Evolutionary conservation across 1,140 invertebrate species (phyloP), one percentile per base, ranked within the genome.

Genomic region (Solen grandis): DNA sequence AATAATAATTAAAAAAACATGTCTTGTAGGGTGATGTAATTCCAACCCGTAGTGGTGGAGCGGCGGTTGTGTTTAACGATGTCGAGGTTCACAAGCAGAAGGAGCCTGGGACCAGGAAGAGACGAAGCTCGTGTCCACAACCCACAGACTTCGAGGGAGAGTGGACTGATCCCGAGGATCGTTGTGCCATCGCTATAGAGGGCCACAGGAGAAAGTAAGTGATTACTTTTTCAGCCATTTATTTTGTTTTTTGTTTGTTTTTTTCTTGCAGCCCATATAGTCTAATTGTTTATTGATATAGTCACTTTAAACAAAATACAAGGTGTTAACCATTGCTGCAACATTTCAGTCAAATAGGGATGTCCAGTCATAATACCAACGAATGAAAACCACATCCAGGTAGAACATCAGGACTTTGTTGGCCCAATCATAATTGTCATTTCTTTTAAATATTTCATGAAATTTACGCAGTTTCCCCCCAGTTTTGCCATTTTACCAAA

Each of bases 21-120:
- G n/a, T 29, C 22, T 55, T 76, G 54, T 85, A 96, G 95, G 97
- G 95, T 55, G 96, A 99, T 92, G 96, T 99, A 31, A 94, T 99
- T 19, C 97, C 97, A 14, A 99, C 98, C 0, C 95, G 95, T 75
- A 96, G 96, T n/a, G 98, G 98, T 8, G 98, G 98, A 0, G 96
- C 97, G 1, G 96, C 99, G 88, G 97, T 99, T 0, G 95, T 99
- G 31, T 99, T 99, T 86, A 97, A 97, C 85, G 98, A 99, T 92
- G 96, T 99, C 2, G 98, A 99, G 92, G 95, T 95, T 84, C 91
- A 99, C 5, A 96, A 95, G 85, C 97, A 99, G 90, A 94, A 94
- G 84, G 97, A 96, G 0, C 97, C 97, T 5, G 90, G 90, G 8
- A 81, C 85, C 8, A 85, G 87, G 54, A 88, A 85, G 41, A 69